These are phyloP conservation scores for Zalophus californianus DNA, from an alignment of 2,797 vertebrate species.

Conservation along the genomic window DNA sequence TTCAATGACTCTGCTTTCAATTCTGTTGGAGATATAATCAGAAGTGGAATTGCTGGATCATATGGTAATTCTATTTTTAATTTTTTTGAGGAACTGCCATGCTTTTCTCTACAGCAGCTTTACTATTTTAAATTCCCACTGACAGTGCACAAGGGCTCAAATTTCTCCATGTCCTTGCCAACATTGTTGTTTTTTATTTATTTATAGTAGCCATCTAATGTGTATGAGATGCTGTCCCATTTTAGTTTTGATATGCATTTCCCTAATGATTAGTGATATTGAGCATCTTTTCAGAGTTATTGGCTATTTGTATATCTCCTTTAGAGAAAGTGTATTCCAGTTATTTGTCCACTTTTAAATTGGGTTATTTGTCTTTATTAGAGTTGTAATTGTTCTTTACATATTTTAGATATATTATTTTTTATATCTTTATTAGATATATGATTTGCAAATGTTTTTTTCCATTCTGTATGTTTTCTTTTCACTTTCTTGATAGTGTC, in stretches of 20 bases:
- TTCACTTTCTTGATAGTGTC: background rate
- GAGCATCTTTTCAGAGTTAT: background rate
- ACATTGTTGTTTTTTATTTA: background rate
- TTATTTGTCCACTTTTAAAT: background rate
- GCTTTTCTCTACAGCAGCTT: background rate
- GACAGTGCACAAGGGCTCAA: background rate
- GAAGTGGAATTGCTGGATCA: background rate
- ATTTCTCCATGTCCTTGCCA: background rate
- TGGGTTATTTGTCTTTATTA: background rate
- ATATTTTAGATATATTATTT: background rate
- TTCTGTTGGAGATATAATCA: background rate
- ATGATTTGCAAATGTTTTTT: background rate
- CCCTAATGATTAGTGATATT: background rate
- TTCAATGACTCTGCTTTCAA: background rate
- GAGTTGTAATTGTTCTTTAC: background rate
- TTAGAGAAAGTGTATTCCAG: background rate
- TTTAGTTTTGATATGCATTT: background rate
- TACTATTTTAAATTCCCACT: background rate
- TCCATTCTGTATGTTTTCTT: background rate
- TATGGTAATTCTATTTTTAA: background rate
- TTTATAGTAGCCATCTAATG: background rate
- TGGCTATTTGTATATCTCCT: background rate
- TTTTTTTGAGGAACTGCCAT: background rate
- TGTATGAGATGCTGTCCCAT: background rate
- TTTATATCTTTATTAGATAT: background rate